Evolutionary conservation across 2,888 invertebrate genomes (phyloP).

Genomic region (Mythimna impura): DNA sequence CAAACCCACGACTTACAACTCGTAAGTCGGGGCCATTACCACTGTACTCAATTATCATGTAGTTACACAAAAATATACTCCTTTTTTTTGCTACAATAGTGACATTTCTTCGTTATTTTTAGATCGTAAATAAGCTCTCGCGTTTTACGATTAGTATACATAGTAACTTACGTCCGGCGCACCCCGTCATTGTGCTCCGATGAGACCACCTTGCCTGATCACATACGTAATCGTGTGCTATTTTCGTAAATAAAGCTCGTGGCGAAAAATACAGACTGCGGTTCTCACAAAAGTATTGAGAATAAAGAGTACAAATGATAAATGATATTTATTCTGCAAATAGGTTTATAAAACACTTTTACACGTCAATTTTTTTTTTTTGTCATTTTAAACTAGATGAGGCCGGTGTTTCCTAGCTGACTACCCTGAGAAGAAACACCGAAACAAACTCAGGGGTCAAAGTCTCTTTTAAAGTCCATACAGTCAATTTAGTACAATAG

Average conservation of each 20-base stretch:
- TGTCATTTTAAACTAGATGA: too few species aligned
- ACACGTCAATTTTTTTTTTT: too few species aligned
- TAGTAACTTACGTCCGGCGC: background rate
- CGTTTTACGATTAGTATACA: constrained; percentile 4
- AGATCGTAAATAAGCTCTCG: constrained; percentile 3
- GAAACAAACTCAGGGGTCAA: too few species aligned
- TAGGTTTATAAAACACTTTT: too few species aligned
- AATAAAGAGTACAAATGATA: background rate
- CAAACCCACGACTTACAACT: too few species aligned
- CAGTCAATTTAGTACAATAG: too few species aligned
- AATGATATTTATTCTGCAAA: too few species aligned
- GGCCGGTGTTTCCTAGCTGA: too few species aligned
- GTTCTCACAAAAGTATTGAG: background rate
- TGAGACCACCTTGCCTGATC: constrained; percentile 8
- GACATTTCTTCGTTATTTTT: constrained; percentile 2
- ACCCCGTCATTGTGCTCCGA: constrained; percentile 19
- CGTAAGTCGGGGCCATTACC: too few species aligned
- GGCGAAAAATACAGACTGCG: background rate
- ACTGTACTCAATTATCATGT: too few species aligned
- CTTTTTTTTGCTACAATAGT: background rate
- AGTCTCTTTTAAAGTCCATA: too few species aligned
- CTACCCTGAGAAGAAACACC: too few species aligned
- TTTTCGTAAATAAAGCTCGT: background rate
- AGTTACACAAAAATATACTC: background rate
- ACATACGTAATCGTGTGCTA: constrained; percentile 5